Base-by-base conservation (phyloP, 2,113 vertebrate genomes). In the Morone saxatilis region DNA sequence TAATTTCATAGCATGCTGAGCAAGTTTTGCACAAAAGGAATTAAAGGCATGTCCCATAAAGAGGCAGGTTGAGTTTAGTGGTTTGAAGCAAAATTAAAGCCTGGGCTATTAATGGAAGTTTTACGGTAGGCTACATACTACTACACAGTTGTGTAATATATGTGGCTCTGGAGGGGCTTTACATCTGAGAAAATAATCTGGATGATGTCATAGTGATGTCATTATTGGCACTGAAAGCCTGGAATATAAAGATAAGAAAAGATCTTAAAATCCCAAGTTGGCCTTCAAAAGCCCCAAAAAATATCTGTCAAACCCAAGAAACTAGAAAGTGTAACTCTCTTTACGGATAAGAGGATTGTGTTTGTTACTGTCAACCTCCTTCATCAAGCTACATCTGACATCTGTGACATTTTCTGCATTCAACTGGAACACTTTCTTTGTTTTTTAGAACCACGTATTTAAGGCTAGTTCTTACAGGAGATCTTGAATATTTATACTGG, bases 401-500 rank as follows among this genome's bases (percentile, higher is more conserved):
- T 61, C 17, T n/a, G 11, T n/a, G n/a, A n/a, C n/a, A n/a, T n/a
- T n/a, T n/a, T n/a, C n/a, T n/a, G n/a, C n/a, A n/a, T n/a, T 57
- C 25, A 78, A 84, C 0, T 74, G 63, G 45, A 69, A 62, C 36
- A 11, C 1, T 13, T 47, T 73, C 22, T 11, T 31, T 43, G 68
- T 31, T 51, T 72, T 68, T 54, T n/a, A 40, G 14, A 63, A 13
- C 0, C 5, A 47, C 71, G 76, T 80, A 71, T 82, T 72, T 76
- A 76, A 81, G 81, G 68, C 13, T 25, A 75, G 40, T 3, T 17
- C 61, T 74, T 50, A 48, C 11, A 5, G 19, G 7, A 56, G 53
- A 69, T 65, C 48, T 70, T 59, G 22, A 84, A 59, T 74, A 78
- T 78, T 57, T 67, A 54, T 41, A 22, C 51, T 78, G 57, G 73